These are phyloP conservation scores for Stegophylla sp. DNA, from an alignment of 2,888 invertebrate species.

Conservation along the genomic window DNA sequence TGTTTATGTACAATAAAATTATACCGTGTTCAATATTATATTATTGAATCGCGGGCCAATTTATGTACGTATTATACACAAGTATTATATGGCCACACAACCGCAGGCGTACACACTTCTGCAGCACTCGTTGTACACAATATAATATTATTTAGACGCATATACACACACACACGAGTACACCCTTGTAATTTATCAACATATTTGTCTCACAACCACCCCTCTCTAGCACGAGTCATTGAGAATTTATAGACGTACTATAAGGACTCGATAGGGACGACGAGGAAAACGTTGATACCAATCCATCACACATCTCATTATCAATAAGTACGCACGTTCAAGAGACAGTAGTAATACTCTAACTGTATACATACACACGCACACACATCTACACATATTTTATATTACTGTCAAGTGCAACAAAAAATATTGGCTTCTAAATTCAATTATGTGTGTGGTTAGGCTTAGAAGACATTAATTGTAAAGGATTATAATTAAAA, in stretches of 20 bases:
- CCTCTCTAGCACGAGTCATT: not conserved
- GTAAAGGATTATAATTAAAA: too few species aligned
- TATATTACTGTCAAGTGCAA: too few species aligned
- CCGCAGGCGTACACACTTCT: too few species aligned
- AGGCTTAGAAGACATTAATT: too few species aligned
- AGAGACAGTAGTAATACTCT: not conserved
- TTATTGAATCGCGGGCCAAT: too few species aligned
- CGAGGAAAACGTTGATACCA: not conserved
- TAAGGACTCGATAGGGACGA: not conserved
- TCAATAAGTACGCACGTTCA: not conserved
- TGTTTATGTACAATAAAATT: too few species aligned
- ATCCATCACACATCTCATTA: constrained; percentile 10
- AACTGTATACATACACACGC: not conserved
- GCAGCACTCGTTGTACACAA: too few species aligned
- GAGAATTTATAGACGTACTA: not conserved
- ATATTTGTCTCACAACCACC: not conserved
- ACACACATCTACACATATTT: not conserved
- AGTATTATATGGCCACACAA: too few species aligned
- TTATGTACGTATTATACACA: too few species aligned
- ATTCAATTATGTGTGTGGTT: too few species aligned
- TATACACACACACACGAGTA: not conserved
- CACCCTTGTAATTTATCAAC: constrained; percentile 27
- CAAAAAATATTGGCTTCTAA: too few species aligned
- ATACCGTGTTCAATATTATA: too few species aligned
- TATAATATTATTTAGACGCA: not conserved